Conservation (phyloP, 2,888 invertebrate species). For the Drosophila affinis region DNA sequence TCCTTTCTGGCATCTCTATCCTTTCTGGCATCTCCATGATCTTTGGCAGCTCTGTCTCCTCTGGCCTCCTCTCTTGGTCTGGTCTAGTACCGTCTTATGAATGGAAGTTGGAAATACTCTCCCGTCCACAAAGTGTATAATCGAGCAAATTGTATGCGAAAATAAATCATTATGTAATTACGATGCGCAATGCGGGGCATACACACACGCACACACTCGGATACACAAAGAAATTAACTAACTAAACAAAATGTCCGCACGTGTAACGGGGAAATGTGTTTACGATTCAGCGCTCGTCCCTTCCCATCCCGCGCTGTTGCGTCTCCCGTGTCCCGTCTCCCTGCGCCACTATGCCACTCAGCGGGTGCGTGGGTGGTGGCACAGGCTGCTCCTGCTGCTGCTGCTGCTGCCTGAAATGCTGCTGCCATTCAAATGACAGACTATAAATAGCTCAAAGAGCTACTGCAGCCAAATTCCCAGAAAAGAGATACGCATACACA, state of each 20-base stretch:
- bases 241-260: slow-evolving; percentile 64
- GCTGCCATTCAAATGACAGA: slow-evolving; percentile 61
- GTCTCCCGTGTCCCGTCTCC: neutral
- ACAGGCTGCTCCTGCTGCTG: neutral
- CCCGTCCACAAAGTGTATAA: neutral
- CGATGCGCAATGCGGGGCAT: slow-evolving; percentile 20
- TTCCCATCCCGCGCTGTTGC: neutral
- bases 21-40: too few relatives aligned
- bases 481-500: slow-evolving; percentile 7
- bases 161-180: slow-evolving; percentile 77
- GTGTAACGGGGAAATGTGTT: slow-evolving; percentile 65
- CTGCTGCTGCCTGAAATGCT: slow-evolving; percentile 49
- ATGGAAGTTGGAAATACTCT: slow-evolving; percentile 3
- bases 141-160: slow-evolving; percentile 58
- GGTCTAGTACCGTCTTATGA: too few relatives aligned
- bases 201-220: slow-evolving; percentile 15
- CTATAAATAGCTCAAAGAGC: slow-evolving; percentile 62
- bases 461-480: slow-evolving; percentile 36
- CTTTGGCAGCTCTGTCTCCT: too few relatives aligned
- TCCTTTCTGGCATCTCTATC: too few relatives aligned
- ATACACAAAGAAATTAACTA: slow-evolving; percentile 26
- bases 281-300: slow-evolving; percentile 49
- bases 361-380: neutral
- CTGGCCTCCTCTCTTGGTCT: too few relatives aligned
- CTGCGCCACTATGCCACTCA: neutral